Conservation (phyloP, 2,797 vertebrate species). For the Moxostoma hubbsi region DNA sequence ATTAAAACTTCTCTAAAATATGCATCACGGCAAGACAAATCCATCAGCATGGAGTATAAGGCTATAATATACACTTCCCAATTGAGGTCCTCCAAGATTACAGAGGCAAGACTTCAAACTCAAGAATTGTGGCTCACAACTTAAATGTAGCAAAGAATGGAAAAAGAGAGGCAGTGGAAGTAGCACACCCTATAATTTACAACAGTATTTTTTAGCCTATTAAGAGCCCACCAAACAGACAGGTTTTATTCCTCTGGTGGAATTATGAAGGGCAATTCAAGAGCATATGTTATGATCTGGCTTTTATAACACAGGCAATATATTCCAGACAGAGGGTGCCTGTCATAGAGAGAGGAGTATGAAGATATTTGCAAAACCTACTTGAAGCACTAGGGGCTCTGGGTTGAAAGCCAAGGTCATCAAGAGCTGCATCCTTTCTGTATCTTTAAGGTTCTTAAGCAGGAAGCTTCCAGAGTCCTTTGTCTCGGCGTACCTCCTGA, state of each 20-base stretch:
- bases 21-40: slow-evolving; percentile 68
- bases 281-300: slow-evolving; percentile 50
- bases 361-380: slow-evolving; percentile 60
- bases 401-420: slow-evolving; percentile 96
- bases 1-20: slow-evolving; percentile 65
- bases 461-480: slow-evolving; percentile 98
- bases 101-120: slow-evolving; percentile 55
- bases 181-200: slow-evolving; percentile 72
- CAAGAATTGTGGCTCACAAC: slow-evolving; percentile 59
- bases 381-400: slow-evolving; percentile 92
- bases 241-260: slow-evolving; percentile 45
- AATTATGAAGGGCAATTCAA: slow-evolving; percentile 61
- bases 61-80: slow-evolving; percentile 65
- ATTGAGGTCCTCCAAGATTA: slow-evolving; percentile 59
- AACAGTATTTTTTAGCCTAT: slow-evolving; percentile 62
- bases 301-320: slow-evolving; percentile 20
- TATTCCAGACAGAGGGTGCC: background rate
- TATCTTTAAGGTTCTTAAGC: slow-evolving; percentile 97
- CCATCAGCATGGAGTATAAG: slow-evolving; percentile 66
- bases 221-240: slow-evolving; percentile 52
- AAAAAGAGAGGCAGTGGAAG: slow-evolving; percentile 40
- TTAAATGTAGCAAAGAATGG: slow-evolving; percentile 63
- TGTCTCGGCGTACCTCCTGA: slow-evolving; percentile 96
- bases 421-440: slow-evolving; percentile 97
- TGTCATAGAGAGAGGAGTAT: slow-evolving; percentile 9